Base-by-base conservation (phyloP, 1,140 invertebrate species). In the Cotesia glomerata region DNA sequence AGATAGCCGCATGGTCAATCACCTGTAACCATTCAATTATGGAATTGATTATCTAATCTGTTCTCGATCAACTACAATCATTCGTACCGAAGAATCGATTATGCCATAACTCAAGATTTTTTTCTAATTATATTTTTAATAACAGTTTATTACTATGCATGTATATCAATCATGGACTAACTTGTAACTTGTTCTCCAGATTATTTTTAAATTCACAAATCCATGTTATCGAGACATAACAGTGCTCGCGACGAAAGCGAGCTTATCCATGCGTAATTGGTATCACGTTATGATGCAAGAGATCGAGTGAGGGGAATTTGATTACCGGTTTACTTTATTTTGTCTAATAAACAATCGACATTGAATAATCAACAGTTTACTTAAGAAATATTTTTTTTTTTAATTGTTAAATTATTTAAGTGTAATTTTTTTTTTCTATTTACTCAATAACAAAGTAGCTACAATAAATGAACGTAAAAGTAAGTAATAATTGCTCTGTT, bases 21-120 rank as follows among this genome's bases (percentile, higher is more conserved):
- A 74, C 61, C 52, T 59, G 69, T 49, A 74, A 68, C 69, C 73
- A 63, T 68, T 56, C 68, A 52, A 39, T 71, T 49, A 71, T 70
- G 39, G 2, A 51, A 56, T 26, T 35, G 36, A 52, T 45, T 45
- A 45, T 45, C 39, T 11, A 45, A 45, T 71, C 59, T 11, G 52
- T 56, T 71, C 13, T 32, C 8, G 56, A 74, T 32, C 58, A n/a
- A 65, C 35, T 59, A 66, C 52, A 64, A 71, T 51, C 39, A 35
- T 39, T 34, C n/a, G 16, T 51, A 32, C 14, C 7, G 1, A 71
- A 71, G 18, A n/a, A 68, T n/a, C 14, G 61, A 54, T 49, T 32
- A n/a, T 45, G 16, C 13, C 32, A 7, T 8, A 49, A 62, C 39
- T 9, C 11, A 45, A 39, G 5, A 39, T 39, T 45, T 45, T 45